These are phyloP conservation scores for Drosophila nebulosa DNA, from an alignment of 1,140 invertebrate genomes.

Conservation along the genomic window DNA sequence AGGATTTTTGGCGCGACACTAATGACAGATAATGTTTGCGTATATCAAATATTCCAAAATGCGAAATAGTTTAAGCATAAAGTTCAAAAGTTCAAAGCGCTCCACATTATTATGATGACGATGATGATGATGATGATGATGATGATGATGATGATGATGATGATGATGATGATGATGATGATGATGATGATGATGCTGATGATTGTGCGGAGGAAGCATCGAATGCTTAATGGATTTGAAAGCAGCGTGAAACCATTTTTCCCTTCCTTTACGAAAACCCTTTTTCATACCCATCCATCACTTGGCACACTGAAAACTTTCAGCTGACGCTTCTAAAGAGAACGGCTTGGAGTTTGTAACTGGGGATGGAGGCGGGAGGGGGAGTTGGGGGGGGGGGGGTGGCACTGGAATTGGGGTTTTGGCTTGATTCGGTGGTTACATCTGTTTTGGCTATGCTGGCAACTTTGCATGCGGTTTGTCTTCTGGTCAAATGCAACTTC, in stretches of 20 bases:
- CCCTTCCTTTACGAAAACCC: neutral
- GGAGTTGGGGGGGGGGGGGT: neutral
- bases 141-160: neutral
- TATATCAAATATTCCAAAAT: conserved; percentile 52
- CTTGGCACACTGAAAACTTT: conserved; percentile 35
- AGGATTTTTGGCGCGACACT: conserved; percentile 62
- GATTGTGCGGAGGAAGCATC: conserved; percentile 12
- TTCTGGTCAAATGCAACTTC: conserved; percentile 31
- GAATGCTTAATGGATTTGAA: conserved; percentile 59
- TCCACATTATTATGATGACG: conserved; percentile 12
- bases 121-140: conserved; percentile 3
- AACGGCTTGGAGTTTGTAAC: neutral
- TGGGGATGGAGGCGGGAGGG: neutral
- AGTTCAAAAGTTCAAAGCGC: conserved; percentile 43
- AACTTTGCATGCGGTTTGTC: conserved; percentile 73
- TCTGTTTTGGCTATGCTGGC: conserved; percentile 66
- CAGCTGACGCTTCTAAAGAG: conserved; percentile 17
- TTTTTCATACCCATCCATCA: conserved; percentile 30
- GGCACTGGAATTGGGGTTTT: conserved; percentile 5
- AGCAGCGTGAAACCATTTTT: conserved; percentile 31
- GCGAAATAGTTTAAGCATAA: conserved; percentile 36
- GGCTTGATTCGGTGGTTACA: conserved; percentile 57
- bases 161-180: neutral
- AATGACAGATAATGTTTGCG: conserved; percentile 61
- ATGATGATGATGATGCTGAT: conserved; percentile 8